A percentile compares a stretch with the other conserved stretches of the same genome.
phyloP scores from a whole-genome alignment of 2,113 vertebrate species.

The Saccopteryx bilineata region DNA sequence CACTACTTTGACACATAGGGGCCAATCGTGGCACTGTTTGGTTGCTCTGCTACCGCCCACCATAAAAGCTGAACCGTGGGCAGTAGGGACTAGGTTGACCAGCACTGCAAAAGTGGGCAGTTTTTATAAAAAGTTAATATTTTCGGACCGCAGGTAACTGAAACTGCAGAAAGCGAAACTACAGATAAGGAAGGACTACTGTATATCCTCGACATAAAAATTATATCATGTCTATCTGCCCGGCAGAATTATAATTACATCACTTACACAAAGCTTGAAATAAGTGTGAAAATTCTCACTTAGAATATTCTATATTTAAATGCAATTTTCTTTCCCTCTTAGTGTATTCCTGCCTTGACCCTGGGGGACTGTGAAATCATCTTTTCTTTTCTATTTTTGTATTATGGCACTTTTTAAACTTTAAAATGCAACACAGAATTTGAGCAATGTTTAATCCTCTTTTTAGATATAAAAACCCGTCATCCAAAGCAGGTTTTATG shows the following conservation, averaged over 20 bases:
- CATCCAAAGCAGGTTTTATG: constrained; percentile 30
- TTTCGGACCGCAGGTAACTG: background rate
- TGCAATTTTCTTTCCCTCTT: constrained; percentile 23
- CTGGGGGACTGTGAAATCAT: constrained; percentile 38
- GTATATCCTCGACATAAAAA: constrained; percentile 50
- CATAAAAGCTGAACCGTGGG: too few species aligned
- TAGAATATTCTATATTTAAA: constrained; percentile 28
- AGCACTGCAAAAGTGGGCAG: too few species aligned
- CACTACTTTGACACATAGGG: background rate
- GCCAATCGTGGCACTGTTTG: too few species aligned
- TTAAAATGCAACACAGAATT: constrained; percentile 46
- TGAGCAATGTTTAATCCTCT: constrained; percentile 3
- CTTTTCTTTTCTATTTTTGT: constrained; percentile 65
- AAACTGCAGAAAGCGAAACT: background rate
- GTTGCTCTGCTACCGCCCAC: too few species aligned
- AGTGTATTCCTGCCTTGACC: constrained; percentile 53
- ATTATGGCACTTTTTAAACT: background rate
- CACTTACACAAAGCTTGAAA: constrained; percentile 44
- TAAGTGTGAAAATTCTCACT: constrained; percentile 51
- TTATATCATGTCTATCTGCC: constrained; percentile 31
- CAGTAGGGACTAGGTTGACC: too few species aligned
- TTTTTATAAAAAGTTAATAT: too few species aligned
- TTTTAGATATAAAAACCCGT: constrained; percentile 62
- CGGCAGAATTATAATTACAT: constrained; percentile 46
- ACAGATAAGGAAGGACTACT: background rate